phyloP scores from a whole-genome alignment of 2,888 invertebrate species.

The Agrilus cyanescens region DNA sequence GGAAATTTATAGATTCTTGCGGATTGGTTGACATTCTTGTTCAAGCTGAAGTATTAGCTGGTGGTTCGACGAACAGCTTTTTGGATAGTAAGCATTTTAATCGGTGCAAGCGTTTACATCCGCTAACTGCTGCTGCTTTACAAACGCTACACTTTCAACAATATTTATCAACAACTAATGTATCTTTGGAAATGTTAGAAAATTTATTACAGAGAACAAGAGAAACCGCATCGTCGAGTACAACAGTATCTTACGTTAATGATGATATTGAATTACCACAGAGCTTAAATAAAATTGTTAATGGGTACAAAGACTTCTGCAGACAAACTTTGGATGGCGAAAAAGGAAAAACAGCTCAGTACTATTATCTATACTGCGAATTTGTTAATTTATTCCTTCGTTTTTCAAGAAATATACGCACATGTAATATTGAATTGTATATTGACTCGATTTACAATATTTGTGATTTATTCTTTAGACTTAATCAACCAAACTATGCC shows the following conservation, averaged over 20 bases:
- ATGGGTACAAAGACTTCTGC: constrained; percentile 6
- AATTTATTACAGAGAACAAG: too few species aligned
- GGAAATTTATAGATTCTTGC: constrained; percentile 22
- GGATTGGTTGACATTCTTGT: constrained; percentile 22
- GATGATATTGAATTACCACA: too few species aligned
- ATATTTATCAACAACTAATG: too few species aligned
- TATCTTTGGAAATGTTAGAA: too few species aligned
- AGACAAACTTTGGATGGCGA: constrained; percentile 11
- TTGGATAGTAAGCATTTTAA: background rate
- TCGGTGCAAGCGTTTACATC: background rate
- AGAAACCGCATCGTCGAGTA: too few species aligned
- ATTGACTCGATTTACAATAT: constrained; percentile 4
- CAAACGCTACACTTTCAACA: too few species aligned
- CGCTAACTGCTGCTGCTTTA: too few species aligned
- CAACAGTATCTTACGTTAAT: too few species aligned
- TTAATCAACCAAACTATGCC: too few species aligned
- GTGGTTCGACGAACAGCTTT: constrained; percentile 22
- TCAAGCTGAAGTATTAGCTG: constrained; percentile 20
- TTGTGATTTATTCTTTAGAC: too few species aligned
- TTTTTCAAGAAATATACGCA: constrained; percentile 8
- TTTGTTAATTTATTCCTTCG: background rate
- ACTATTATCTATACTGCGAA: constrained; percentile 3
- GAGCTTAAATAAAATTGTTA: too few species aligned
- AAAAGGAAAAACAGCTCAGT: constrained; percentile 15
- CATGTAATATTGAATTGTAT: constrained; percentile 8